Evolutionary conservation across 2,113 vertebrate species (phyloP), one percentile per base, ranked within the genome.

Genomic region (Pavo muticus): DNA sequence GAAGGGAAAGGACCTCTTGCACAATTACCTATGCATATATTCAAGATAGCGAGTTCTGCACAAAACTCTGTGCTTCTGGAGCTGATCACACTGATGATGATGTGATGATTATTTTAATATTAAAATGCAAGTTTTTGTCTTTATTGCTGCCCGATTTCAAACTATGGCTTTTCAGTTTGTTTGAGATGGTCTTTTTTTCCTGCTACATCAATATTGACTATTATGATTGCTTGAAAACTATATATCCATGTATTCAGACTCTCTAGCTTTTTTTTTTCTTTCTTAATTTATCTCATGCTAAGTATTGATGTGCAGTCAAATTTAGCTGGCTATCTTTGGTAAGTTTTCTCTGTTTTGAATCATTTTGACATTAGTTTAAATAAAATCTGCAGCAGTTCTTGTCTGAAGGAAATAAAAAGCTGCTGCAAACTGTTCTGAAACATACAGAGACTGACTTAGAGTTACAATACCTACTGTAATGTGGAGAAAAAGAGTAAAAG

Each of bases 401-500:
- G 29, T 52, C 68, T 52, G 35, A 39, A 71, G 68, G 11, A 48
- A 52, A 68, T 12, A 30, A 68, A 42, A 68, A 45, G 14, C 47
- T 52, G 11, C 35, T 71, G 47, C 25, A 37, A 35, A 29, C 47
- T 29, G 24, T 50, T 27, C 47, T 50, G n/a, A 37, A 50, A 50
- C 15, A 12, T 25, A 17, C 7, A 27, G 76, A 2, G 95, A 97
- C 48, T 94, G 98, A 94, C 2, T 88, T 98, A 93, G 97, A 98
- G 64, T 96, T 98, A 40, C 97, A 98, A 98, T 9, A 11, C 45
- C 24, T 50, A 24, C 32, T 50, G 11, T 20, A 37, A 23, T 12
- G 32, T 9, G 13, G 30, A 70, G 47, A 50, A 25, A 29, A 25
- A 48, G 35, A 35, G 35, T 35, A 35, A 35, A 35, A 24, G 24